These are phyloP conservation scores for Parambassis ranga DNA, from an alignment of 2,797 vertebrate genomes.

Conservation along the genomic window DNA sequence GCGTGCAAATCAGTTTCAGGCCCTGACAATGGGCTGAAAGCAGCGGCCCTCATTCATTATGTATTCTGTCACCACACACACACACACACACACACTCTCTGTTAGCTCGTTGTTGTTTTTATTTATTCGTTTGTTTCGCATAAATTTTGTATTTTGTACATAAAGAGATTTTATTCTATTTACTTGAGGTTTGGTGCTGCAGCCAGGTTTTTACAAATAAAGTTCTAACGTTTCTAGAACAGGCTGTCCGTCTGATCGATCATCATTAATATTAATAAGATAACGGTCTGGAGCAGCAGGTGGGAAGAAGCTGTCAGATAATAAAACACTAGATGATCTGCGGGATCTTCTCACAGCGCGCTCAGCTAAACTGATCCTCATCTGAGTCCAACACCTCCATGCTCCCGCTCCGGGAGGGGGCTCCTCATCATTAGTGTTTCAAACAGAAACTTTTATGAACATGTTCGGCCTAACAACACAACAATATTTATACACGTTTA, in stretches of 20 bases:
- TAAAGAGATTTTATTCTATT: slow-evolving; percentile 97
- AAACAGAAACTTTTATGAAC: too few species aligned
- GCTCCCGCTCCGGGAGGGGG: too few species aligned
- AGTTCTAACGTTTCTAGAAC: slow-evolving; percentile 79
- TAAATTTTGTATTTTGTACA: slow-evolving; percentile 92
- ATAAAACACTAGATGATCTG: too few species aligned
- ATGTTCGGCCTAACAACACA: too few species aligned
- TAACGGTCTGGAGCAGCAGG: not conserved
- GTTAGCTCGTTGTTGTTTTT: slow-evolving; percentile 64
- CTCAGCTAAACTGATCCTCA: too few species aligned
- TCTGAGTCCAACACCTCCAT: too few species aligned
- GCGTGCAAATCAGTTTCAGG: slow-evolving; percentile 95
- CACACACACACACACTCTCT: not conserved
- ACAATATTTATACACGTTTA: too few species aligned
- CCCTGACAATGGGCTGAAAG: slow-evolving; percentile 91
- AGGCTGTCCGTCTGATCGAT: too few species aligned
- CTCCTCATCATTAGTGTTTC: too few species aligned
- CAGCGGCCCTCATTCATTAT: slow-evolving; percentile 87
- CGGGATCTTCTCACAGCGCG: too few species aligned
- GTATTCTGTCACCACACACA: slow-evolving; percentile 32
- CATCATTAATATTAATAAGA: slow-evolving; percentile 11
- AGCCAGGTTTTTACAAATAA: slow-evolving; percentile 81
- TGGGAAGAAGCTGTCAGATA: too few species aligned
- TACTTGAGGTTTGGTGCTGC: slow-evolving; percentile 78
- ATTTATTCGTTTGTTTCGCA: slow-evolving; percentile 87